Percentiles rank a stretch among this genome's conserved stretches.
Conservation (phyloP, 1,140 invertebrate species). For the Olivierus martensii region DNA sequence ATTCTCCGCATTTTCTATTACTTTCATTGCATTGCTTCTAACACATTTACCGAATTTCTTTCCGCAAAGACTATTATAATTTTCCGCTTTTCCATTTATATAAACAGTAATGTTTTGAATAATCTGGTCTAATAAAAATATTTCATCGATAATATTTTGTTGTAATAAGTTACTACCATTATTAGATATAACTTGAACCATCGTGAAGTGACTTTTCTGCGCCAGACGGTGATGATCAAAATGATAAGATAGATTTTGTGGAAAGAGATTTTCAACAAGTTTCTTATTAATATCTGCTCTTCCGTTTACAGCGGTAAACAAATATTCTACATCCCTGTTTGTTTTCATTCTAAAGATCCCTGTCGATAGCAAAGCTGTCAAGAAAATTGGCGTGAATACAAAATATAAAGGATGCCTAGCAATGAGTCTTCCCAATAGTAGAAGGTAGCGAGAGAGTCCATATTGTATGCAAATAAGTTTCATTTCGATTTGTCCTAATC, state of each 20-base stretch:
- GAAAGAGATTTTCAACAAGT: slow-evolving; percentile 45
- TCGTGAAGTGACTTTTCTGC: slow-evolving; percentile 68
- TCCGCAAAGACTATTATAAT: slow-evolving; percentile 63
- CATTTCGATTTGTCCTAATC: not conserved
- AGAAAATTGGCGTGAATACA: slow-evolving; percentile 63
- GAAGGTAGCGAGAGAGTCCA: slow-evolving; percentile 48
- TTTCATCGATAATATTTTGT: slow-evolving; percentile 56
- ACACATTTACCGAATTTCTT: slow-evolving; percentile 67
- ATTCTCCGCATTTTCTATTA: slow-evolving; percentile 61
- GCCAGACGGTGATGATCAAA: slow-evolving; percentile 42
- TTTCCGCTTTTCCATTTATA: slow-evolving; percentile 4
- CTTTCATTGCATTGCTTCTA: slow-evolving; percentile 64
- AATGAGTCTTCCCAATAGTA: slow-evolving; percentile 59
- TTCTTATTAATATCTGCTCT: slow-evolving; percentile 52
- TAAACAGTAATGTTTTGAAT: slow-evolving; percentile 55
- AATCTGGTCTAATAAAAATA: slow-evolving; percentile 53
- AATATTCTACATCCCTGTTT: slow-evolving; percentile 79
- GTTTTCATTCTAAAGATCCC: slow-evolving; percentile 70
- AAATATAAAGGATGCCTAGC: slow-evolving; percentile 72
- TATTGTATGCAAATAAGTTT: slow-evolving; percentile 18
- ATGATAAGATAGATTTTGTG: slow-evolving; percentile 12
- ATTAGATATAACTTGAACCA: slow-evolving; percentile 66
- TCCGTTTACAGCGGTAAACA: slow-evolving; percentile 74
- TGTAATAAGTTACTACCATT: slow-evolving; percentile 64
- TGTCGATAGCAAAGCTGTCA: slow-evolving; percentile 64